Evolutionary conservation across 2,888 invertebrate genomes (phyloP), one percentile per base, ranked within the genome.

Genomic region (Cyaniris semiargus): DNA sequence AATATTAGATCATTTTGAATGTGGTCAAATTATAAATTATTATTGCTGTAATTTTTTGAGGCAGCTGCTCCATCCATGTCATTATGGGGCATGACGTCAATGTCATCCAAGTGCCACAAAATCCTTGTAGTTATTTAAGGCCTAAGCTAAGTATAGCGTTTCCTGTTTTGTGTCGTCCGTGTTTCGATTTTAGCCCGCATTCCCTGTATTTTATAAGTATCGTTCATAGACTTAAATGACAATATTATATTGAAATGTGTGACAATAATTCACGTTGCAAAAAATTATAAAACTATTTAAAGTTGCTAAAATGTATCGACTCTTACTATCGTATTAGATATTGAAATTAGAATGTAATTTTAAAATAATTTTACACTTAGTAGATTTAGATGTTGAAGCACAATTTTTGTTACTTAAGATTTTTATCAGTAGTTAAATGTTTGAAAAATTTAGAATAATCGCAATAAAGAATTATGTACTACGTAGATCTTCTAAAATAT

Each of bases 321-420:
- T 53, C 74, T 74, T 21, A 74, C 48, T 66, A 66, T 48, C 27
- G 15, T 74, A 23, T 82, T 82, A 70, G 70, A 81, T 80, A 82
- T 83, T 80, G 82, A 81, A 84, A 81, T 76, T 83, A 84, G 83
- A 80, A 81, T 79, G 82, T 85, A 87, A 85, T 84, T 85, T 84
- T 77, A 77, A 86, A 81, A 86, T 84, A 82, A 84, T 86, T 89
- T 90, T 87, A 88, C 92, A 92, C 91, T 89, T 83, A 80, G 90
- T 92, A 93, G 91, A 78, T 78, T 89, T 92, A 93, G 93, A 85
- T 87, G 92, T 93, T 92, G 86, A 85, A 89, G 92, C 93, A 92
- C 93, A 89, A 86, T 84, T 89, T 90, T 79, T 87, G 89, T 91
- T 90, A 86, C 81, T 80, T 84, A 85, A 86, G 83, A 86, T 82